Base-by-base conservation (phyloP, 2,888 invertebrate species). In the Protonemura montana region DNA sequence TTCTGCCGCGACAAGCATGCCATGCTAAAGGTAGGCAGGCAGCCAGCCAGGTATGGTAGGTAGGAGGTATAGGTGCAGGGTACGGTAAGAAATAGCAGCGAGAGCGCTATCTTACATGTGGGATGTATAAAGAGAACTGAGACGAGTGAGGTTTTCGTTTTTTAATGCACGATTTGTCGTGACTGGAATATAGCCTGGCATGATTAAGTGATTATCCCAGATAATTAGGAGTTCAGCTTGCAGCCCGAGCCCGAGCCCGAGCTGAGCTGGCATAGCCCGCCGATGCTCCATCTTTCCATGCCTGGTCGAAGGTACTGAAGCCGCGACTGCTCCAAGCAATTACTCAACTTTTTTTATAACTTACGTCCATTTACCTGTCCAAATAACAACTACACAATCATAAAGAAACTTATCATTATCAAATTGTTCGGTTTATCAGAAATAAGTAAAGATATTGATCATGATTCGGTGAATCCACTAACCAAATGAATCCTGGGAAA, bases 161-260 rank as follows among this genome's bases (percentile, higher is more conserved):
- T 84, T 59, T 76, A 84, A 84, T 76, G 86, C 87, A 85, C 80
- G 87, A 84, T 78, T 85, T 86, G 83, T 87, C 87, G 87, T 87
- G 87, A 87, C 86, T 85, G 6, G 86, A 85, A 85, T 85, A 80
- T 80, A 86, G 87, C 85, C 85, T 87, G 86, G 85, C 87, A 86
- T 87, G 87, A 87, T 87, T 86, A 87, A 87, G 87, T 87, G 87
- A 87, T 87, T 87, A 87, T 87, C 78, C 87, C 87, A 85, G 86
- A 85, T 86, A 87, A 87, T 87, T 87, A 87, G 86, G 85, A 87
- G 85, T 85, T 85, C 84, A 84, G 59, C 84, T 76, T 84, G 84
- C 84, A 30, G 28, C 13, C 59, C 21, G 76, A 28, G 84, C 76
- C 76, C n/a, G n/a, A n/a, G n/a, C n/a, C n/a, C n/a, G n/a, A n/a